phyloP scores from a whole-genome alignment of 1,140 invertebrate species.

The Wasmannia auropunctata region DNA sequence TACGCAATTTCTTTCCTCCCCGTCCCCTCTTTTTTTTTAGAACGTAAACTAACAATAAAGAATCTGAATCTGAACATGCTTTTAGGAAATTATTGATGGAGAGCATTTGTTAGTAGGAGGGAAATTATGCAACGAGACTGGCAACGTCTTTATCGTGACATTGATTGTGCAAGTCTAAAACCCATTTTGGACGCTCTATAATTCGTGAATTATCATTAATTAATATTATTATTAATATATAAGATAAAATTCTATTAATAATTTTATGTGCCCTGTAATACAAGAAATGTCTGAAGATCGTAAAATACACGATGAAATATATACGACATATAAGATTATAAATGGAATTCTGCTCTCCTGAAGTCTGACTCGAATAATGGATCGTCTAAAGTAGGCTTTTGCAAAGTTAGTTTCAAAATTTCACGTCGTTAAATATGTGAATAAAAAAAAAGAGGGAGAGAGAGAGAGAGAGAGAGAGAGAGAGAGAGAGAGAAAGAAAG shows the following conservation, averaged over 20 bases:
- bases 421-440: background rate
- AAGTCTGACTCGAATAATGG: background rate
- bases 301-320: background rate
- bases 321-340: background rate
- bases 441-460: background rate
- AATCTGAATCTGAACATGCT: background rate
- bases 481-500: no score
- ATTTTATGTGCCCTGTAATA: background rate
- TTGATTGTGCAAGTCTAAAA: background rate
- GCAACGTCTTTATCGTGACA: background rate
- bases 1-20: background rate
- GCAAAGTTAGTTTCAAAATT: background rate
- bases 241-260: background rate
- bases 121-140: background rate
- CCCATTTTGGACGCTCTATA: background rate
- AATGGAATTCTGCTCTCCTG: background rate
- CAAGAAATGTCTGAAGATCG: background rate
- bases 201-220: background rate
- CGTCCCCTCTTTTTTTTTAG: background rate
- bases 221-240: background rate
- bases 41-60: background rate
- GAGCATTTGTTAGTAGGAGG: background rate
- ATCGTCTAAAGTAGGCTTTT: background rate
- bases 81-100: background rate
- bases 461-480: no score